Percentiles rank a stretch among this genome's conserved stretches.
Evolutionary conservation across 2,113 vertebrate species (phyloP).

Genomic region (Ophiodon elongatus): DNA sequence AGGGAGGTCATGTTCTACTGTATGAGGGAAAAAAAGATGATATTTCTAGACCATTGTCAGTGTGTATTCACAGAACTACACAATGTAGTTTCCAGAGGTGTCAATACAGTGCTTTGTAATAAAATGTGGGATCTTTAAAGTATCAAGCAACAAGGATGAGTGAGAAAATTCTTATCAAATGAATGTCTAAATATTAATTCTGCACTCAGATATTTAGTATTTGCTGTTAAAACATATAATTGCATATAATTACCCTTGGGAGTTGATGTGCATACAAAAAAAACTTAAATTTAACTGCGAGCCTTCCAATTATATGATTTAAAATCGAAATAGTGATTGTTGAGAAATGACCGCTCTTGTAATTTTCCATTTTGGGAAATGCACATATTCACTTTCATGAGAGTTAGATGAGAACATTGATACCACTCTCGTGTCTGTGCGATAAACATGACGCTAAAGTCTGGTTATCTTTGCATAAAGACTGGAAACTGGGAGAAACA

Average conservation of each 20-base stretch:
- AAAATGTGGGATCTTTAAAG: background rate
- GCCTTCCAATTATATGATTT: background rate
- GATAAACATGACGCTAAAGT: background rate
- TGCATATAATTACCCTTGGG: background rate
- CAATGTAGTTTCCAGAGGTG: background rate
- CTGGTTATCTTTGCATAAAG: background rate
- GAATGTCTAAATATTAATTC: background rate
- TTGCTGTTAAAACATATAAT: background rate
- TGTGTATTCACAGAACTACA: background rate
- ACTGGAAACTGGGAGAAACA: background rate
- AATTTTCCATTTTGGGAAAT: background rate
- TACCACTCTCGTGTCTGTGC: background rate
- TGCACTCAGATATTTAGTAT: background rate
- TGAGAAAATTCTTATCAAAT: background rate
- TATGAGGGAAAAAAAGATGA: background rate
- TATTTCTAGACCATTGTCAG: constrained; percentile 11
- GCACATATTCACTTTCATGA: background rate
- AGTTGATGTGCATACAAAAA: background rate
- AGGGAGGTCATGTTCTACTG: constrained; percentile 25
- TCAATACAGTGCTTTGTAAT: background rate
- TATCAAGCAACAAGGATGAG: background rate
- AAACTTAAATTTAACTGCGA: background rate
- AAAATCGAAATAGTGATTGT: background rate
- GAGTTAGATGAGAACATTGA: background rate
- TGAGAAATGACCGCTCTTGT: background rate